Percentiles rank a stretch among this genome's conserved stretches.
phyloP scores from a whole-genome alignment of 92 coral and sea anemone species.

The Actinostola sp. region DNA sequence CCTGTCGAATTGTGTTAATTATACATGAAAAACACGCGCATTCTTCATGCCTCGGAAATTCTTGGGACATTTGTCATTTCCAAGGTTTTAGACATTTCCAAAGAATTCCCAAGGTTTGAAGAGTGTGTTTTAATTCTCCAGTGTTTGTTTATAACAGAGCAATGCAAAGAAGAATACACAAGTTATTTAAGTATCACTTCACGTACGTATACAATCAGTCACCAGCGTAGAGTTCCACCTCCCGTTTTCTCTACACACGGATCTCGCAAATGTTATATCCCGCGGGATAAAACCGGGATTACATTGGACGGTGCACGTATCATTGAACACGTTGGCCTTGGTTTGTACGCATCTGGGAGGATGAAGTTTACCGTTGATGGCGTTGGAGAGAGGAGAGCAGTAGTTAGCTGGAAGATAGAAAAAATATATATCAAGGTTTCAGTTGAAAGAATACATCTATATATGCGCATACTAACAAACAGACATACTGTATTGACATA shows the following conservation, averaged over 20 bases:
- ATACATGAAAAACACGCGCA: too few relatives aligned
- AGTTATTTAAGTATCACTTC: not conserved
- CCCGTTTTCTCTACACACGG: constrained; percentile 44
- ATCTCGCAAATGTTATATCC: constrained; percentile 16
- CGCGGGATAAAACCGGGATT: constrained; percentile 47
- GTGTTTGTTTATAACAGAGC: not conserved
- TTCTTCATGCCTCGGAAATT: too few relatives aligned
- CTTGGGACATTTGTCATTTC: too few relatives aligned
- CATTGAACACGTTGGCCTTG: constrained; percentile 37
- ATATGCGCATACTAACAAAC: not conserved
- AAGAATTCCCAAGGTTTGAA: too few relatives aligned
- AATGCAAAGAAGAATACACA: not conserved
- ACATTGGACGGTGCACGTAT: constrained; percentile 48
- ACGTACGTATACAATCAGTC: constrained; percentile 54
- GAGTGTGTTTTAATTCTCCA: not conserved
- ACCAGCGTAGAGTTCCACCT: constrained; percentile 29
- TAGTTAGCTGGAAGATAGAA: constrained; percentile 42
- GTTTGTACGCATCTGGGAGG: constrained; percentile 50
- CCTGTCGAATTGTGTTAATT: too few relatives aligned
- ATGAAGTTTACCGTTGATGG: constrained; percentile 17
- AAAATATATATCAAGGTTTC: not conserved
- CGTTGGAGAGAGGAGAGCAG: constrained; percentile 35
- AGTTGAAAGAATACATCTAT: not conserved
- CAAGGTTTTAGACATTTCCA: too few relatives aligned
- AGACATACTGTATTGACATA: too few relatives aligned